Conservation (phyloP, 2,797 vertebrate genomes). For the Rhincodon typus region DNA sequence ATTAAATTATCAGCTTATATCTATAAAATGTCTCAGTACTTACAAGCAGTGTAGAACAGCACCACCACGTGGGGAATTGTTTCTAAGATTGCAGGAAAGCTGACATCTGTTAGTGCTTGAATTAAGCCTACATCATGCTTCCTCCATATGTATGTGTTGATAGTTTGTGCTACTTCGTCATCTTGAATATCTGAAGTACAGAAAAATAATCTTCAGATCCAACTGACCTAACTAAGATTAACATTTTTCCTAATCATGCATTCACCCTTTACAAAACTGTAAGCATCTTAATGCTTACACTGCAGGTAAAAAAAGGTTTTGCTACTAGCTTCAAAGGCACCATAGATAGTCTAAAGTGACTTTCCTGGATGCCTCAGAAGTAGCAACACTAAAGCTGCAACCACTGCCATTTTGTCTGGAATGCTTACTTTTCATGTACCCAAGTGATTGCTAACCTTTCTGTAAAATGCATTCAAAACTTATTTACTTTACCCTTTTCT, state of each 20-base stretch:
- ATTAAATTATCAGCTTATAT: background rate
- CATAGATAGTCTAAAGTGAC: background rate
- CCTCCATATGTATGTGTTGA: slow-evolving; percentile 65
- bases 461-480: background rate
- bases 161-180: slow-evolving; percentile 75
- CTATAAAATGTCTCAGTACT: slow-evolving; percentile 47
- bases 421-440: background rate
- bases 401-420: background rate
- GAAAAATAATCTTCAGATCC: background rate
- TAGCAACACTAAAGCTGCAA: background rate
- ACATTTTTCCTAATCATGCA: background rate
- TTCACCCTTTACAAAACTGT: background rate
- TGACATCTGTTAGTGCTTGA: slow-evolving; percentile 66
- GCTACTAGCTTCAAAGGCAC: background rate
- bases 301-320: background rate
- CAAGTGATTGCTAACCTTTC: background rate
- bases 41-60: slow-evolving; percentile 85
- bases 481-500: background rate
- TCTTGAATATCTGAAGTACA: slow-evolving; percentile 66
- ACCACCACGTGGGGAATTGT: slow-evolving; percentile 57
- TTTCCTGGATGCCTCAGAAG: background rate
- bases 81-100: slow-evolving; percentile 58
- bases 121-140: slow-evolving; percentile 60
- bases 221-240: background rate
- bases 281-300: background rate